phyloP scores from a whole-genome alignment of 1,140 invertebrate genomes.

The Notospermus geniculatus region DNA sequence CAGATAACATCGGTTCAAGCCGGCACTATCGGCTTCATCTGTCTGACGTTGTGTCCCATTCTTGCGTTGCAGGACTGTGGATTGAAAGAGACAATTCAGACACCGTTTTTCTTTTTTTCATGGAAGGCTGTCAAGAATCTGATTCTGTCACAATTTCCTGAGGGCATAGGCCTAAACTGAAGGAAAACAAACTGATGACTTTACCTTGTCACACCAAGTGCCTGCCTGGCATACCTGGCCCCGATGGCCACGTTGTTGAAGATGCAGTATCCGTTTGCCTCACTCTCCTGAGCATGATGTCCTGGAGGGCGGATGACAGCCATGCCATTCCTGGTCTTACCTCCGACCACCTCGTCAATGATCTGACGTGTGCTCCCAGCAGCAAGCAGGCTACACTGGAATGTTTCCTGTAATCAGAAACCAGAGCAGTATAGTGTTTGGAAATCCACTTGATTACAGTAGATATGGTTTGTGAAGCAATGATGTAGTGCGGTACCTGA shows the following conservation, averaged over 20 bases:
- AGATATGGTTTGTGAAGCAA: neutral
- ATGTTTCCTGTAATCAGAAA: neutral
- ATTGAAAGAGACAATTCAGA: too few species aligned
- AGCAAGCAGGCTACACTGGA: neutral
- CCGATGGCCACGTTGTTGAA: constrained; percentile 97
- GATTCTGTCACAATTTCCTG: too few species aligned
- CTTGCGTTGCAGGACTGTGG: too few species aligned
- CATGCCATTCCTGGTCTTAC: constrained; percentile 1
- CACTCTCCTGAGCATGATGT: constrained; percentile 90
- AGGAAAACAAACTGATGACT: too few species aligned
- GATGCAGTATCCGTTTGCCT: constrained; percentile 89
- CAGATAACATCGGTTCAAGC: too few species aligned
- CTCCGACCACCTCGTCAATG: neutral
- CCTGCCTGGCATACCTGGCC: constrained; percentile 74
- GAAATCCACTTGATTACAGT: too few species aligned
- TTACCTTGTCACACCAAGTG: constrained; percentile 58
- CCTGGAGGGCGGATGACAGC: constrained; percentile 77
- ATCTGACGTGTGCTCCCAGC: neutral
- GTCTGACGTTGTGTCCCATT: too few species aligned
- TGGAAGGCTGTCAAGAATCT: too few species aligned
- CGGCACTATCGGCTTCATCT: too few species aligned
- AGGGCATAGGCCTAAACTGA: too few species aligned
- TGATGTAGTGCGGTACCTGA: constrained; percentile 62
- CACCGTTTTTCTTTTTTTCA: too few species aligned
- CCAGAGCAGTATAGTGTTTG: too few species aligned